Conservation (phyloP, 2,797 vertebrate species). For the Gila robusta region DNA sequence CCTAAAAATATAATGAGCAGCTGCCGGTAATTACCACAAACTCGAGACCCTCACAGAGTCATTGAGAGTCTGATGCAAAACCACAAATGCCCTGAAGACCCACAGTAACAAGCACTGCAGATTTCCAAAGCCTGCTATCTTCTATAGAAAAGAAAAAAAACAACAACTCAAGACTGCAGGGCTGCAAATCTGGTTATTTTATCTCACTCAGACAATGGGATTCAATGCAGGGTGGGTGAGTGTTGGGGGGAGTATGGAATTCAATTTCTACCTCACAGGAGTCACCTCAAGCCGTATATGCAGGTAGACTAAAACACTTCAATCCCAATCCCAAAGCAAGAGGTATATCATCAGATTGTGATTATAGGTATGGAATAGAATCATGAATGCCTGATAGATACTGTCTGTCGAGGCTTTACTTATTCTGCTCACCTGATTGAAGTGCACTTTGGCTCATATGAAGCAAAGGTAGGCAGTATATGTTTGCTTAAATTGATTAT, state of each 20-base stretch:
- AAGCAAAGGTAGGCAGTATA: neutral
- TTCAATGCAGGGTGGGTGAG: neutral
- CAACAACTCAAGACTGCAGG: conserved; percentile 30
- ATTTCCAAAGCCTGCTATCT: conserved; percentile 43
- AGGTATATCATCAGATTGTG: neutral
- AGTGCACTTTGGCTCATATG: neutral
- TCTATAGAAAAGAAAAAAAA: conserved; percentile 16
- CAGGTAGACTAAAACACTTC: conserved; percentile 16
- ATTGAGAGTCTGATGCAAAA: conserved; percentile 38
- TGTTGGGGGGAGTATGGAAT: conserved; percentile 4
- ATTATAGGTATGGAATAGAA: neutral
- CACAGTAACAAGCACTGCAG: conserved; percentile 44
- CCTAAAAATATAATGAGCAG: conserved; percentile 30
- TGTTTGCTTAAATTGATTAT: neutral
- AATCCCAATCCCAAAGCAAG: conserved; percentile 8
- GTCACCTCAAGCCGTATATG: neutral
- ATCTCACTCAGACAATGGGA: conserved; percentile 36
- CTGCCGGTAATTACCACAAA: conserved; percentile 29
- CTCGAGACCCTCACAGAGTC: neutral
- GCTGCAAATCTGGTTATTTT: conserved; percentile 39
- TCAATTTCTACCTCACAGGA: conserved; percentile 29
- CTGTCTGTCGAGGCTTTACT: neutral
- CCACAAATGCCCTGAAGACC: conserved; percentile 29
- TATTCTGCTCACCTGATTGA: neutral
- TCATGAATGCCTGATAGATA: neutral